These are phyloP conservation scores for Hydra vulgaris DNA, from an alignment of 30 jellyfish, hydroid and myxozoan genomes.

Conservation along the genomic window DNA sequence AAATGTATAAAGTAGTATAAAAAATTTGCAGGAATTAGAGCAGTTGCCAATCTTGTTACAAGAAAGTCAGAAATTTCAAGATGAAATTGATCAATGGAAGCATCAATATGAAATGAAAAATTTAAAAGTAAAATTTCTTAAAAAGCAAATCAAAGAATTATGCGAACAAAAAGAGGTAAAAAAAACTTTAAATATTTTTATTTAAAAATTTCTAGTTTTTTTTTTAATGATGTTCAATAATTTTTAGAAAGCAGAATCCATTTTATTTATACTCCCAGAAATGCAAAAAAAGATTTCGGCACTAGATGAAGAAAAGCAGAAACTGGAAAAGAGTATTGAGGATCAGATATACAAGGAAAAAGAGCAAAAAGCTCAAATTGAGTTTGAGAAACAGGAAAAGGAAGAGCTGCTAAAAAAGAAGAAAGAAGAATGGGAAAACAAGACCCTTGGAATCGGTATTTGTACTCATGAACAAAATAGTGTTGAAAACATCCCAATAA, in stretches of 20 bases:
- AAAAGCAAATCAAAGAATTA: constrained; percentile 16
- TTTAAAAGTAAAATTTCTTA: constrained; percentile 14
- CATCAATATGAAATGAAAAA: constrained; percentile 7
- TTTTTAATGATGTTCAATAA: no score
- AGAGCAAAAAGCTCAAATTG: not conserved
- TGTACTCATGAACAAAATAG: constrained; percentile 17
- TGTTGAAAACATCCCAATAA: not conserved
- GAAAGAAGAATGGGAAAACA: constrained; percentile 28
- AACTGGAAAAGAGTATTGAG: constrained; percentile 1
- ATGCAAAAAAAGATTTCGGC: constrained; percentile 10
- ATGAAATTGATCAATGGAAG: constrained; percentile 13
- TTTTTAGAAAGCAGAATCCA: constrained; percentile 18
- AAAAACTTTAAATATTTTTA: no score
- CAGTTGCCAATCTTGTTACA: not conserved
- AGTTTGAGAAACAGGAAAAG: not conserved
- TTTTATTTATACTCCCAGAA: constrained; percentile 21
- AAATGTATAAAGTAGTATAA: no score
- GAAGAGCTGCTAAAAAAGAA: not conserved
- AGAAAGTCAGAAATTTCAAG: not conserved
- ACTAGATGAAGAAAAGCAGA: constrained; percentile 7
- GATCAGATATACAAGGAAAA: not conserved
- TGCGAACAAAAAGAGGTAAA: constrained; percentile 23
- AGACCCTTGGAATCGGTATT: constrained; percentile 16
- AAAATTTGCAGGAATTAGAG: not conserved
- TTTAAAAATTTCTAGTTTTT: not conserved